Percentiles rank a stretch among this genome's conserved stretches.
phyloP scores from a whole-genome alignment of 2,113 vertebrate genomes.

The Pomatostomus ruficeps region DNA sequence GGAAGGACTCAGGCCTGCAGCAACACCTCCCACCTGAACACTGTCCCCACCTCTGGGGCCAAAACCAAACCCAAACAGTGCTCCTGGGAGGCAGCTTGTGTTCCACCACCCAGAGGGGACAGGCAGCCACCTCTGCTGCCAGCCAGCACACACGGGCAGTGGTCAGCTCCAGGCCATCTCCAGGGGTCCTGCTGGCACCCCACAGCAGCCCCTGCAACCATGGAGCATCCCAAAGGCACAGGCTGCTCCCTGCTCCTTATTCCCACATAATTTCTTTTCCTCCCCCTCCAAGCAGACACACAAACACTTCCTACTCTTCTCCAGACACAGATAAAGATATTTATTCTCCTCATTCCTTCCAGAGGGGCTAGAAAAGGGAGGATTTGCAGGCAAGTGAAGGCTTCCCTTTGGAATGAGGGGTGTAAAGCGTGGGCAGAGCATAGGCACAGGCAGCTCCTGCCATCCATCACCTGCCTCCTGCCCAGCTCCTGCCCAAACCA shows the following conservation, averaged over 20 bases:
- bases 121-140: background rate
- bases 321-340: background rate
- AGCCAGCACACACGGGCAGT: background rate
- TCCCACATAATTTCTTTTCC: background rate
- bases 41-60: background rate
- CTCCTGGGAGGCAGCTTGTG: background rate
- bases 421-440: background rate
- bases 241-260: background rate
- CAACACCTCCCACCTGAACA: background rate
- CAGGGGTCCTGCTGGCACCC: background rate
- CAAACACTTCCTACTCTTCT: background rate
- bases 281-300: background rate
- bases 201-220: fast-evolving
- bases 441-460: background rate
- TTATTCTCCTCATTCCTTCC: background rate
- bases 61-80: background rate
- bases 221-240: background rate
- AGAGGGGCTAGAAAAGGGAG: background rate
- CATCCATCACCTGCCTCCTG: background rate
- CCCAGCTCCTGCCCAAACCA: background rate
- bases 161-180: background rate
- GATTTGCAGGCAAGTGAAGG: background rate
- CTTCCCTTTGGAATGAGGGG: background rate
- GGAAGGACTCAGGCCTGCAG: background rate
- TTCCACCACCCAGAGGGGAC: background rate